Evolutionary conservation across 2,113 vertebrate genomes (phyloP).

Genomic region (Illadopsis cleaveri): DNA sequence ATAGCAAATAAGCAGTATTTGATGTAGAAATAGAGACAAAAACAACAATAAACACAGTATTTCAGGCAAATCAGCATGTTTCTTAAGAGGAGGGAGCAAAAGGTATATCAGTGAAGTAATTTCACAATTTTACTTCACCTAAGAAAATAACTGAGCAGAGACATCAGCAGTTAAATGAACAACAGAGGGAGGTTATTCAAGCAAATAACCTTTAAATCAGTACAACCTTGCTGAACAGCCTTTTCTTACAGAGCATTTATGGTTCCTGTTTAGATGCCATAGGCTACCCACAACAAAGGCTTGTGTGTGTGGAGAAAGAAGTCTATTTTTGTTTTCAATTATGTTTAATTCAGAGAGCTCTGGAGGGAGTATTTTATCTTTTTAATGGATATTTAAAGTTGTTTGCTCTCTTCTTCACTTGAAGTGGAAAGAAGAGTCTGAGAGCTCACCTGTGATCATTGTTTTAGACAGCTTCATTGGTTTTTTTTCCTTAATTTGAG

Average conservation of each 20-base stretch:
- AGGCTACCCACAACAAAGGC: not conserved
- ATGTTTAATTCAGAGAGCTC: not conserved
- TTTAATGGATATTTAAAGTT: not conserved
- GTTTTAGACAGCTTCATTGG: not conserved
- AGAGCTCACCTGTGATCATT: not conserved
- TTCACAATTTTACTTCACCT: not conserved
- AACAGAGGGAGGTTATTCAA: not conserved
- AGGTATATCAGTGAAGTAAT: not conserved
- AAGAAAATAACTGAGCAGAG: not conserved
- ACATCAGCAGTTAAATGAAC: not conserved
- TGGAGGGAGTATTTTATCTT: not conserved
- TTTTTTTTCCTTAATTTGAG: not conserved
- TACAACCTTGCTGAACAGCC: not conserved
- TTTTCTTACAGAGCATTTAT: not conserved
- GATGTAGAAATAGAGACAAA: not conserved
- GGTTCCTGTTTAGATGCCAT: not conserved
- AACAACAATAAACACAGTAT: not conserved
- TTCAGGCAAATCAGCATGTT: not conserved
- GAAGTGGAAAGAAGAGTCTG: not conserved
- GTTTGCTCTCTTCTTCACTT: not conserved
- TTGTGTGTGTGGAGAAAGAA: not conserved
- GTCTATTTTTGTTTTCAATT: not conserved
- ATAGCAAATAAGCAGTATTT: not conserved
- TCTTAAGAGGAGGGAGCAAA: not conserved
- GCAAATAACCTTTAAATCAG: not conserved